Evolutionary conservation across 2,888 invertebrate species (phyloP), one percentile per base, ranked within the genome.

Genomic region (Meteorus colon): DNA sequence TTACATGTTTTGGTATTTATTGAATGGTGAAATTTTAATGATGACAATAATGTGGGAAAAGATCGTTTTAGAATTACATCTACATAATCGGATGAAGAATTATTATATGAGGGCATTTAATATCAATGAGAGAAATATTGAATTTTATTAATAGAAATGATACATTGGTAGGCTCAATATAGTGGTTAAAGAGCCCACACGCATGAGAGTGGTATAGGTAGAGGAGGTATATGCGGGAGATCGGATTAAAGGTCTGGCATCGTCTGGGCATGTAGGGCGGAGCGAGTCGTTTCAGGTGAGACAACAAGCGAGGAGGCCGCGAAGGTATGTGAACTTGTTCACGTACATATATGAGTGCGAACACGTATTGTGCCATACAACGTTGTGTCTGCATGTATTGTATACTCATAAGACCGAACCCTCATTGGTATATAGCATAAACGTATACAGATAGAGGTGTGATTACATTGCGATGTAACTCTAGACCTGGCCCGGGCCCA

Each of bases 161-260:
- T 69, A 29, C 69, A 55, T 51, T 48, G 55, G 63, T 69, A 74
- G 51, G 69, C 63, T 29, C 27, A 69, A 31, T 34, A 74, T 69
- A 75, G 27, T 70, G 65, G 67, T 59, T 69, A 75, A 65, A 71
- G 66, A 34, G 51, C 55, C 69, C 69, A 31, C 69, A 69, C 55
- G 55, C 69, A 69, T 29, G n/a, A 24, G 51, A 19, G 6, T 8
- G n/a, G n/a, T 55, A 8, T n/a, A 55, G 2, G 8, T 1, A 19
- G 51, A n/a, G 51, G 8, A 55, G 1, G 8, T 55, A 55, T 34
- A 62, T 37, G 37, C 10, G 65, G 31, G 81, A 82, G 83, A 84
- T 84, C 82, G 85, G 84, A 85, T 86, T 86, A 86, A 87, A 86
- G 85, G 86, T 85, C 86, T 84, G 83, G 81, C 81, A 81, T 60